Conservation (phyloP, 64 coral and sea anemone genomes). For the Dendrophyllia cribrosa region DNA sequence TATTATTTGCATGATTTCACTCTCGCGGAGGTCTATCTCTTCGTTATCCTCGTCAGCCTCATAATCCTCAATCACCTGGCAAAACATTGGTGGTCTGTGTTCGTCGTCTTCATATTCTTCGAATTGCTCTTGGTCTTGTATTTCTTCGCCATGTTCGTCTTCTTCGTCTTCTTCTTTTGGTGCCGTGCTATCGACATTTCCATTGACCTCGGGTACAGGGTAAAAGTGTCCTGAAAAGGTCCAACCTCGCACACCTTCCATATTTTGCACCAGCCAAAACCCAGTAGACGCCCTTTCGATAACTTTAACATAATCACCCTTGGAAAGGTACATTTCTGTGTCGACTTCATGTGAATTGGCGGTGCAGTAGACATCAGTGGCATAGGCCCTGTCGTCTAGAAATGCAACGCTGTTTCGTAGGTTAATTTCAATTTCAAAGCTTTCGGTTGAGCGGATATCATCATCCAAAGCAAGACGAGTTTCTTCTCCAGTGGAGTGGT, state of each 20-base stretch:
- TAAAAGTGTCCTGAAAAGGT: constrained; percentile 57
- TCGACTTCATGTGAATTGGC: constrained; percentile 16
- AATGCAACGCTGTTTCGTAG: background rate
- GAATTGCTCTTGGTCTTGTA: too few species aligned
- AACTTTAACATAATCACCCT: constrained; percentile 43
- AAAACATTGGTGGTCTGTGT: background rate
- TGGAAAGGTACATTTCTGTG: constrained; percentile 28
- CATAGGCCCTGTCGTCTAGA: background rate
- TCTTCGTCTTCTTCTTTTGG: background rate
- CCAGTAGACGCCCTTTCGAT: constrained; percentile 44
- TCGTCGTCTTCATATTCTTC: background rate
- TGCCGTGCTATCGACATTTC: background rate
- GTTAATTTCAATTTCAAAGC: constrained; percentile 53
- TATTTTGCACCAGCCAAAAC: constrained; percentile 57
- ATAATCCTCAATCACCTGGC: background rate
- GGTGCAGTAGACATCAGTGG: background rate
- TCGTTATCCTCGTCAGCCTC: constrained; percentile 17
- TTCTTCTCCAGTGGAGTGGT: background rate
- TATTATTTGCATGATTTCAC: constrained; percentile 69
- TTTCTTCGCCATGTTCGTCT: too few species aligned
- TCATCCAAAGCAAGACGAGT: background rate
- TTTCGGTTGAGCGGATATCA: constrained; percentile 9
- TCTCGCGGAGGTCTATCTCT: constrained; percentile 62
- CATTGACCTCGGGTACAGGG: background rate
- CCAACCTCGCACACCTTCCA: constrained; percentile 58